Percentiles rank a stretch among this genome's conserved stretches.
These are phyloP conservation scores for Epsilonema sp. DNA, from an alignment of 2,888 invertebrate genomes.

Conservation along the genomic window DNA sequence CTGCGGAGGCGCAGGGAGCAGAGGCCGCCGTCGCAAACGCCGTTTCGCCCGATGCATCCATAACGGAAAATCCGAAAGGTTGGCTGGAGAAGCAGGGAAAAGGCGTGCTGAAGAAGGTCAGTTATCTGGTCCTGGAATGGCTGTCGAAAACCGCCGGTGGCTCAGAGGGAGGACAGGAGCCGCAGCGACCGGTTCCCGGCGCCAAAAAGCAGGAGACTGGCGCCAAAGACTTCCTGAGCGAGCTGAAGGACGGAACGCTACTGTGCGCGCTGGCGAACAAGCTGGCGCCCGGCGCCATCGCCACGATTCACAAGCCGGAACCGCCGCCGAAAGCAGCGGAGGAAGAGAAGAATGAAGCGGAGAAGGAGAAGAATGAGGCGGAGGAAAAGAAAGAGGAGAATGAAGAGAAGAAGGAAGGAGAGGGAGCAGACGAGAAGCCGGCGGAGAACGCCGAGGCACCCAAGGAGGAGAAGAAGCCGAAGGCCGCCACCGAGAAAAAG, in stretches of 20 bases:
- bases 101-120: not conserved
- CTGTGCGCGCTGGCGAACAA: conserved; percentile 2
- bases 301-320: not conserved
- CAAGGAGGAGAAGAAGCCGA: too few relatives aligned
- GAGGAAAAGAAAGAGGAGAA: too few relatives aligned
- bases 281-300: conserved; percentile 1
- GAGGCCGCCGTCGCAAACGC: too few relatives aligned
- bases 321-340: too few relatives aligned
- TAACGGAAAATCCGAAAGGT: too few relatives aligned
- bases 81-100: not conserved
- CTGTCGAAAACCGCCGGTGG: not conserved
- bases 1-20: too few relatives aligned
- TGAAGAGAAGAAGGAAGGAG: too few relatives aligned
- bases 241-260: conserved; percentile 1
- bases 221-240: conserved; percentile 1
- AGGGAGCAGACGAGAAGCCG: too few relatives aligned
- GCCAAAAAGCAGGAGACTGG: conserved; percentile 1
- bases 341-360: not conserved
- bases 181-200: conserved; percentile 1
- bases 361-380: conserved; percentile 1
- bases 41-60: too few relatives aligned
- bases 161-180: not conserved
- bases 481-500: too few relatives aligned
- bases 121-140: not conserved
- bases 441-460: too few relatives aligned